Percentiles rank a stretch among this genome's conserved stretches.
Evolutionary conservation across 2,113 vertebrate species (phyloP).

Genomic region (Strix aluco): DNA sequence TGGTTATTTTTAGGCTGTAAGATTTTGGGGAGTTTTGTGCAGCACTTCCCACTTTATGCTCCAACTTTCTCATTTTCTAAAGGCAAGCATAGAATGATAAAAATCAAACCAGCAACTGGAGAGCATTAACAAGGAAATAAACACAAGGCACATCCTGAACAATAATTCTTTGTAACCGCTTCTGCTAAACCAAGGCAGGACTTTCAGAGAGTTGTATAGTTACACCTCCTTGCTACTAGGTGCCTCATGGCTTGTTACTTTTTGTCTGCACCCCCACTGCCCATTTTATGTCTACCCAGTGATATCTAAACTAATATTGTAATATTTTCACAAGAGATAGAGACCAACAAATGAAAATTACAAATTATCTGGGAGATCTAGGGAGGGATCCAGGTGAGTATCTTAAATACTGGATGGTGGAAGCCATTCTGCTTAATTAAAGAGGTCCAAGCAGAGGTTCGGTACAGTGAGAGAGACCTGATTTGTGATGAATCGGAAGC

Average conservation of each 20-base stretch:
- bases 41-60: neutral
- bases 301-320: neutral
- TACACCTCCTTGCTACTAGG: neutral
- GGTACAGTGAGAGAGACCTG: neutral
- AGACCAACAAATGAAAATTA: neutral
- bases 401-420: neutral
- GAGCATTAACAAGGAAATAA: constrained; percentile 29
- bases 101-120: constrained; percentile 21
- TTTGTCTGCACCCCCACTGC: neutral
- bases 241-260: neutral
- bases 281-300: neutral
- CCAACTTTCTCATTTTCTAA: neutral
- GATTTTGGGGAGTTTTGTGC: neutral
- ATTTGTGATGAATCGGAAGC: neutral
- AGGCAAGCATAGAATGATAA: constrained; percentile 14
- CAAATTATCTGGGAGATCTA: neutral
- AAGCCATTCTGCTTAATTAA: neutral
- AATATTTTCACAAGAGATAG: neutral
- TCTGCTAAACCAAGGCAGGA: constrained; percentile 19
- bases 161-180: constrained; percentile 33
- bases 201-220: neutral
- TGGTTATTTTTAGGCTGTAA: neutral
- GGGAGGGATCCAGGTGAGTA: neutral
- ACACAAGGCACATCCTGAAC: neutral
- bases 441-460: neutral